Base-by-base conservation (phyloP, 2,113 vertebrate genomes). In the Bothrops jararaca region DNA sequence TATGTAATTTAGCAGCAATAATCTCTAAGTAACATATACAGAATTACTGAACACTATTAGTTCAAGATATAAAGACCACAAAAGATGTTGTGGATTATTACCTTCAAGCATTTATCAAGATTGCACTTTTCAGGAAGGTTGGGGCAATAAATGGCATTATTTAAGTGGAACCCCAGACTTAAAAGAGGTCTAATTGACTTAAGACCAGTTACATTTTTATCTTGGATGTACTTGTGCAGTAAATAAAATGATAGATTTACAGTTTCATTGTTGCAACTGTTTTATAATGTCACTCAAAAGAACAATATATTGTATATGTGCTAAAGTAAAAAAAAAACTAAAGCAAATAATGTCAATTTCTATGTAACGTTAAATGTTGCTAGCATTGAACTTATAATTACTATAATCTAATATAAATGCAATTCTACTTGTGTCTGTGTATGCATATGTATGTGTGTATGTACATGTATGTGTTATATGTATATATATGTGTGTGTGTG, bases 141-240 rank as follows among this genome's bases (percentile, higher is more conserved):
- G 48, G 8, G 48, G 6, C 39, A 89, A 3, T 94, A 52, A 94
- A 0, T 52, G 93, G 89, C 0, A 9, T 93, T 1, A 2, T 74
- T 87, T 45, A 29, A 45, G 12, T 89, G 1, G 90, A 95, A 50
- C 5, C 10, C 26, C 22, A 93, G n/a, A 34, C 54, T 89, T 91
- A 85, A 48, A 91, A 92, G 23, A 23, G 92, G 92, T 39, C 88
- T 34, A 52, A 89, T 22, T 11, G 60, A 92, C 10, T 91, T 8
- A 3, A 88, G 60, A 93, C 90, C 56, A 39, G 24, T 22, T 88
- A 92, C 85, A 1, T 93, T 92, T 95, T 92, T 95, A 60, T 1
- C 4, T 3, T 12, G 52, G 92, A 20, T 94, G 90, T 42, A 86
- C 24, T 95, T 93, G 23, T 88, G 89, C 20, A 92, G 5, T 57